A percentile compares a stretch with the other conserved stretches of the same genome.
phyloP scores from a whole-genome alignment of 2,888 invertebrate genomes.

The Neoascia interrupta region DNA sequence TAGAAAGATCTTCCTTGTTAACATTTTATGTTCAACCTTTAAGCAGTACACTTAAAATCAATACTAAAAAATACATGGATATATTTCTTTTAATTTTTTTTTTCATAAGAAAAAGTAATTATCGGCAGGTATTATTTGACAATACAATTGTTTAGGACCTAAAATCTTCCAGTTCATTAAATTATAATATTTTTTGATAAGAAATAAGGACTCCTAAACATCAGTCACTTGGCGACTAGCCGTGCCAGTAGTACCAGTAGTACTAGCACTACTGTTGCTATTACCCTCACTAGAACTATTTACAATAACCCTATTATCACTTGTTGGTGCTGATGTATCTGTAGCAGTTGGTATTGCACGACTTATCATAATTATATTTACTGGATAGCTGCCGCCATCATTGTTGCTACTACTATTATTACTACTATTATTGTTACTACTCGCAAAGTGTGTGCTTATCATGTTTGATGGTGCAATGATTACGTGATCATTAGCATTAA shows the following conservation, averaged over 20 bases:
- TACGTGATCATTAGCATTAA: slow-evolving; percentile 52
- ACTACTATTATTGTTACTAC: slow-evolving; percentile 62
- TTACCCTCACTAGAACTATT: slow-evolving; percentile 49
- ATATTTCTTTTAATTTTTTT: too few relatives aligned
- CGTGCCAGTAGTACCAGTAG: slow-evolving; percentile 52
- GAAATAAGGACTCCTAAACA: slow-evolving; percentile 72
- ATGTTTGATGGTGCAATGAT: slow-evolving; percentile 46
- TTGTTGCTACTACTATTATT: slow-evolving; percentile 67
- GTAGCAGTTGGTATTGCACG: slow-evolving; percentile 43
- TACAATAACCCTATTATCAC: not conserved
- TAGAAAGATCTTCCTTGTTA: too few relatives aligned
- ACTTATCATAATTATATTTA: slow-evolving; percentile 54
- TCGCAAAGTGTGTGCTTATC: slow-evolving; percentile 72
- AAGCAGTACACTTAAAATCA: too few relatives aligned
- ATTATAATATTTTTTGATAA: not conserved
- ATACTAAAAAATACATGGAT: too few relatives aligned
- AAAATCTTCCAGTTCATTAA: not conserved
- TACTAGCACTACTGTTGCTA: slow-evolving; percentile 58
- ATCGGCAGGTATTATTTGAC: slow-evolving; percentile 42
- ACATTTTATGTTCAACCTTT: too few relatives aligned
- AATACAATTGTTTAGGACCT: slow-evolving; percentile 9
- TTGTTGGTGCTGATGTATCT: slow-evolving; percentile 16
- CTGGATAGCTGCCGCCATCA: slow-evolving; percentile 26
- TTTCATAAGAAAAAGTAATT: slow-evolving; percentile 26
- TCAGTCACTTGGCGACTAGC: slow-evolving; percentile 79